phyloP scores from a whole-genome alignment of 2,113 vertebrate species.

The Balaeniceps rex region DNA sequence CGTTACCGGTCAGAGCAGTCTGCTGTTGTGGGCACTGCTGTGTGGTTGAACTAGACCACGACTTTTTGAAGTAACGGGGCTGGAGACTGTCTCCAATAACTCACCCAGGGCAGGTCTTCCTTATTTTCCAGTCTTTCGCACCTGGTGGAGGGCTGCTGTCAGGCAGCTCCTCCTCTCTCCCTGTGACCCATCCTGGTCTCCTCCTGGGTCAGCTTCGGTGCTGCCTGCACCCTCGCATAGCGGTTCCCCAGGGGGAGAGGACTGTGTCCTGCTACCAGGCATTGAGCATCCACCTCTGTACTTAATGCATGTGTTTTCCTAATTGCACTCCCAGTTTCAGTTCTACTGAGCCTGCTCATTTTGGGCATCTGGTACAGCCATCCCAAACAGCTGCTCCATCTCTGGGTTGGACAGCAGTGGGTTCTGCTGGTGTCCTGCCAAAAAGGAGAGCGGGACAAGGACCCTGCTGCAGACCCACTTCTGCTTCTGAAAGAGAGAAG shows the following conservation, averaged over 20 bases:
- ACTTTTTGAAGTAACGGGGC: not conserved
- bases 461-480: not conserved
- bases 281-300: rapidly evolving
- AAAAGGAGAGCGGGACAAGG: rapidly evolving
- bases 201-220: not conserved
- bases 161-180: not conserved
- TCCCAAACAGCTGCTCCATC: not conserved
- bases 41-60: not conserved
- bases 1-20: not conserved
- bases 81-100: not conserved
- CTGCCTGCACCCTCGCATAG: not conserved
- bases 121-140: not conserved
- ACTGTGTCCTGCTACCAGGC: not conserved
- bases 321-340: not conserved
- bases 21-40: rapidly evolving
- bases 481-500: not conserved
- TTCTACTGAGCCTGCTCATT: not conserved
- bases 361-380: not conserved
- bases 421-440: not conserved
- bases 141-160: not conserved
- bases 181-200: not conserved
- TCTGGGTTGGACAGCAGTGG: not conserved
- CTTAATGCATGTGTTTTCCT: not conserved
- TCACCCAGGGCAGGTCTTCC: not conserved
- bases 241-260: not conserved